phyloP scores from a whole-genome alignment of 2,888 invertebrate species.

The Micropterix aruncella region DNA sequence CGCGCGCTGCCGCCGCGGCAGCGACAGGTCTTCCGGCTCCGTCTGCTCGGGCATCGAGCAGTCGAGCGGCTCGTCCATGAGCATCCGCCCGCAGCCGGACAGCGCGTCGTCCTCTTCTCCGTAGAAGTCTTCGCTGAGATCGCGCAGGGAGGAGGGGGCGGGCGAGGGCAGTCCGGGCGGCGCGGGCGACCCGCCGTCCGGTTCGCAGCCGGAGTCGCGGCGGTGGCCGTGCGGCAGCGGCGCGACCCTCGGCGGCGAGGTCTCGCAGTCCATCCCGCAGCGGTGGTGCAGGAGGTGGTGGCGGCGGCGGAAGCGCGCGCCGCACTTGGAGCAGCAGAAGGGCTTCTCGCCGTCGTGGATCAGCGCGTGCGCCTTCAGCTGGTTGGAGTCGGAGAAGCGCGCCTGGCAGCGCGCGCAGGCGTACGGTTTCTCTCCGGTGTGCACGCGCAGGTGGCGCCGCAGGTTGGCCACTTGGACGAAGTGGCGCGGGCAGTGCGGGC shows the following conservation, averaged over 20 bases:
- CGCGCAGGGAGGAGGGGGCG: slow-evolving; percentile 14
- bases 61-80: slow-evolving; percentile 15
- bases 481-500: slow-evolving; percentile 81
- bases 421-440: slow-evolving; percentile 85
- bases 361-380: slow-evolving; percentile 77
- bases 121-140: background rate
- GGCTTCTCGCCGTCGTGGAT: slow-evolving; percentile 87
- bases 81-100: slow-evolving; percentile 14
- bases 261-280: slow-evolving; percentile 68
- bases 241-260: too few species aligned
- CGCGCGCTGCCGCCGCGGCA: slow-evolving; percentile 40
- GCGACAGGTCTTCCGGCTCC: slow-evolving; percentile 81
- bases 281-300: slow-evolving; percentile 80
- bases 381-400: slow-evolving; percentile 84
- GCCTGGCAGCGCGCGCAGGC: slow-evolving; percentile 75
- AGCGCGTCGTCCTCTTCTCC: slow-evolving; percentile 1
- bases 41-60: slow-evolving; percentile 53
- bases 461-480: slow-evolving; percentile 91
- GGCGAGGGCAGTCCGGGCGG: slow-evolving; percentile 16
- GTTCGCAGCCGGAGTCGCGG: slow-evolving; percentile 16
- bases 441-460: slow-evolving; percentile 75
- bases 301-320: slow-evolving; percentile 66
- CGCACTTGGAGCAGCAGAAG: slow-evolving; percentile 68
- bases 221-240: too few species aligned
- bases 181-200: slow-evolving; percentile 9